A percentile compares a stretch with the other conserved stretches of the same genome.
Evolutionary conservation across 2,113 vertebrate species (phyloP).

Genomic region (Athene cunicularia): DNA sequence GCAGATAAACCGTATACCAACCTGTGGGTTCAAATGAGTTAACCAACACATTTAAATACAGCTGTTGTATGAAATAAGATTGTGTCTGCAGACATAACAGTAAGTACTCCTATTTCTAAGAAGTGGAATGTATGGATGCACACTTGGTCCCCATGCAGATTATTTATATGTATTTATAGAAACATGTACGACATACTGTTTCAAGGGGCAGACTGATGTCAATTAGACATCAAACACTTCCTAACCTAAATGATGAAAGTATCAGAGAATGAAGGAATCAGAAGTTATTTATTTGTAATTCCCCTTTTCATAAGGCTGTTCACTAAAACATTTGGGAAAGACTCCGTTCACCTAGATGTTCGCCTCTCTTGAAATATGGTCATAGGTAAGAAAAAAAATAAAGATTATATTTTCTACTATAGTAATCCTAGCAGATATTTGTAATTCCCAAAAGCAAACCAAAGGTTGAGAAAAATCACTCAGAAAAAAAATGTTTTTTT

Average conservation of each 20-base stretch:
- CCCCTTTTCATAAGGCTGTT: background rate
- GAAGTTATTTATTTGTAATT: background rate
- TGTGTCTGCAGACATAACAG: background rate
- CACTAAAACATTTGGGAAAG: background rate
- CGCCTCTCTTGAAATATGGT: background rate
- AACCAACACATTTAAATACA: background rate
- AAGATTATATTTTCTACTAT: background rate
- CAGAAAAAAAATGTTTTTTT: background rate
- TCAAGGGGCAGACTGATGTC: background rate
- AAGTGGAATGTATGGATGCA: background rate
- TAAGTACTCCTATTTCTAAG: background rate
- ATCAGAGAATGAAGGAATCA: background rate
- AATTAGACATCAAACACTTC: background rate
- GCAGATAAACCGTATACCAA: background rate
- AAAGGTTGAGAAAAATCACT: background rate
- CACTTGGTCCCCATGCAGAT: background rate
- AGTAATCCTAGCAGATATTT: background rate
- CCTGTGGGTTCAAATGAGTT: background rate
- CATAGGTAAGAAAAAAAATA: background rate
- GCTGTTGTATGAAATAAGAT: background rate
- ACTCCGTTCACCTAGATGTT: background rate
- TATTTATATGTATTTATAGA: constrained; percentile 14
- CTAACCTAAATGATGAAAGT: background rate
- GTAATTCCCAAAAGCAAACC: background rate
- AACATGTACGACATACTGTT: background rate